These are phyloP conservation scores for Lasioglossum albipes DNA, from an alignment of 1,140 invertebrate species.

Conservation along the genomic window DNA sequence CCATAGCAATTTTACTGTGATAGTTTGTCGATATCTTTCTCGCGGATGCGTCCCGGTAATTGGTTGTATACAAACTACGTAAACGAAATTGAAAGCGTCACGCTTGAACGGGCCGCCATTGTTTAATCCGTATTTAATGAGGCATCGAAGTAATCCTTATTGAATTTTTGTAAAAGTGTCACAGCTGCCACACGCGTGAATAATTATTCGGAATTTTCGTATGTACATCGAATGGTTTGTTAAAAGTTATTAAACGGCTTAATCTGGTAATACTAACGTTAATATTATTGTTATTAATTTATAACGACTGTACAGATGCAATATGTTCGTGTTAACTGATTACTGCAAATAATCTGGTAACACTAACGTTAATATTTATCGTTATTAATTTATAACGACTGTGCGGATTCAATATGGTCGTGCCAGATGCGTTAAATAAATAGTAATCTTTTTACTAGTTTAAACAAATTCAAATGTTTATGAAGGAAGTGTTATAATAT, in stretches of 20 bases:
- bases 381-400: no score
- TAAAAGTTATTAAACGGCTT: neutral
- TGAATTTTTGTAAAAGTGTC: conserved; percentile 26
- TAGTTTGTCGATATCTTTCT: neutral
- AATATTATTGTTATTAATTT: neutral
- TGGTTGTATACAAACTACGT: neutral
- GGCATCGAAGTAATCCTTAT: conserved; percentile 54
- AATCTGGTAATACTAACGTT: neutral
- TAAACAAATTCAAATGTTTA: no score
- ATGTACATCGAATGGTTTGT: neutral
- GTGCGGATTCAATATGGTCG: neutral
- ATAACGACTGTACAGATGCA: neutral
- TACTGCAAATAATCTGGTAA: neutral
- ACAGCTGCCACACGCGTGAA: neutral
- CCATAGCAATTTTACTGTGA: neutral
- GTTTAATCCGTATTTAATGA: conserved; percentile 74
- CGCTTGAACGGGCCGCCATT: conserved; percentile 11
- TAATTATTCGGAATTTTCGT: conserved; percentile 8
- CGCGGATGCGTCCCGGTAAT: neutral
- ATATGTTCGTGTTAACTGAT: neutral
- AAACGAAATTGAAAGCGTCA: conserved; percentile 31
- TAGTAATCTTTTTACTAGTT: no score
- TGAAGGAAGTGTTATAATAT: no score
- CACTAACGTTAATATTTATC: neutral
- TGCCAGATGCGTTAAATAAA: no score